Conservation (phyloP, 2,113 vertebrate genomes). For the human (Homo sapiens) region DNA sequence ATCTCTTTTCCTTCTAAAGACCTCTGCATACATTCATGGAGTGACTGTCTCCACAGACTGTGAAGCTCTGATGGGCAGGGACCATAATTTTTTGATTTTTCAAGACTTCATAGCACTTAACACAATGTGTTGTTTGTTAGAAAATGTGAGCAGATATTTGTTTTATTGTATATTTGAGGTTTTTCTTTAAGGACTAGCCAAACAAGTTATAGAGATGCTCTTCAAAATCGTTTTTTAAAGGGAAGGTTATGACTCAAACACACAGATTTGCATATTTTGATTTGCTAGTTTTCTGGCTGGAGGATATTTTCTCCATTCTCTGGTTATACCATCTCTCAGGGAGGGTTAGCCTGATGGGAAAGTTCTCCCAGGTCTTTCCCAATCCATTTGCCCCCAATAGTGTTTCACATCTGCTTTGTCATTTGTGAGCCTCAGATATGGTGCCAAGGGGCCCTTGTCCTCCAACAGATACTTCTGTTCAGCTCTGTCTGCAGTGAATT, state of each 20-base stretch:
- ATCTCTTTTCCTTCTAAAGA: background rate
- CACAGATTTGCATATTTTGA: background rate
- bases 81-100: background rate
- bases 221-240: slow-evolving; percentile 41
- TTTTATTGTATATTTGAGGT: background rate
- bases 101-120: background rate
- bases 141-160: background rate
- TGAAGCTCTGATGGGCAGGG: background rate
- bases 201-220: background rate
- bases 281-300: background rate
- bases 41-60: background rate
- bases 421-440: slow-evolving; percentile 60
- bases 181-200: slow-evolving; percentile 13
- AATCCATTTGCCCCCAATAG: background rate
- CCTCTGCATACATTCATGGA: background rate
- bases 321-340: background rate
- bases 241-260: background rate
- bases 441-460: slow-evolving; percentile 60
- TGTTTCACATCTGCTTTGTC: slow-evolving; percentile 54
- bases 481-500: slow-evolving; percentile 59
- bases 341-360: slow-evolving; percentile 36
- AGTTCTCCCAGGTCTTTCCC: background rate
- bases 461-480: slow-evolving; percentile 67
- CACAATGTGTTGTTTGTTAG: background rate
- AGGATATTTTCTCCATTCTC: background rate